Conservation (phyloP, 2,888 invertebrate genomes). For the Eustalomyia histrio region DNA sequence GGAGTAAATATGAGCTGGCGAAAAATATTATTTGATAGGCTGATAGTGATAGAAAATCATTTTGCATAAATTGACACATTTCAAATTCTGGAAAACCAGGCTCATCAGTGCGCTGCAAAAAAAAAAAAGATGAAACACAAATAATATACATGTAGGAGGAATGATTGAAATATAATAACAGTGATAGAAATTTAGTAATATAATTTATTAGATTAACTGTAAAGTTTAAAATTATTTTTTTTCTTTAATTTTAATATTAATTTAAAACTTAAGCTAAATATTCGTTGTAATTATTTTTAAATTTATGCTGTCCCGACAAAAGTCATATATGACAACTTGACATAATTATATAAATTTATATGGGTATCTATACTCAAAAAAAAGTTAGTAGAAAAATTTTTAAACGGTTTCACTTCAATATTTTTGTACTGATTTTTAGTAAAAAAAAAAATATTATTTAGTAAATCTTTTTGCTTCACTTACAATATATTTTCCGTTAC, state of each 20-base stretch:
- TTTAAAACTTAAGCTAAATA: too few species aligned
- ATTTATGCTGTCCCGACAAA: too few species aligned
- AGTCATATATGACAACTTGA: too few species aligned
- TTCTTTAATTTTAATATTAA: background rate
- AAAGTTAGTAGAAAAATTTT: too few species aligned
- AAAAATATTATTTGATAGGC: constrained; percentile 88
- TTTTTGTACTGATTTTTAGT: too few species aligned
- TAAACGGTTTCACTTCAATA: too few species aligned
- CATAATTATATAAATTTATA: too few species aligned
- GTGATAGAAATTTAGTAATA: background rate
- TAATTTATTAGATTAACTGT: background rate
- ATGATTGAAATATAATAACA: background rate
- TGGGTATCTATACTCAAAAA: too few species aligned
- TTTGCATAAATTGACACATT: constrained; percentile 82
- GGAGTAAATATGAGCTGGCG: constrained; percentile 91
- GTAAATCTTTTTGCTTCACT: too few species aligned
- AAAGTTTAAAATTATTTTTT: background rate
- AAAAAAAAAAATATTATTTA: too few species aligned
- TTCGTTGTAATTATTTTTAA: too few species aligned
- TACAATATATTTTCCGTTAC: too few species aligned
- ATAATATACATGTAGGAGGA: background rate
- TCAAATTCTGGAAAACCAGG: constrained; percentile 58
- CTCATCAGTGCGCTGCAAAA: constrained; percentile 52
- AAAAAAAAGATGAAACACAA: background rate
- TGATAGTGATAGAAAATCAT: constrained; percentile 79